A percentile compares a stretch with the other conserved stretches of the same genome.
Conservation (phyloP, 2,797 vertebrate genomes). For the Microctenopoma steveboyesi region DNA sequence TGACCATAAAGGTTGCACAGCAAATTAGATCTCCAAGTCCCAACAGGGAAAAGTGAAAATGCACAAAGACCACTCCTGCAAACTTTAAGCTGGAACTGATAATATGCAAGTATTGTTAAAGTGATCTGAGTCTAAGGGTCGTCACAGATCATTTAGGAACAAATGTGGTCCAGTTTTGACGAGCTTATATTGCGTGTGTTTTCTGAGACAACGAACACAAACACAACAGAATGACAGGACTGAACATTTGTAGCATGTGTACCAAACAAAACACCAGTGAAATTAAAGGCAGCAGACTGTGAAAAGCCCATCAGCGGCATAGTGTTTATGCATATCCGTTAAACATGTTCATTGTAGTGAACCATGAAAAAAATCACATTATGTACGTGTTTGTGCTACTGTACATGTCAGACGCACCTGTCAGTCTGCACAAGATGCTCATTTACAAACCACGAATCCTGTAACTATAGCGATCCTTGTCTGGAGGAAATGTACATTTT, state of each 20-base stretch:
- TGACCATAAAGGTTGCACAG: slow-evolving; percentile 27
- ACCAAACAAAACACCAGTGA: background rate
- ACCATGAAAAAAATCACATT: background rate
- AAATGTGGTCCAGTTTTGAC: slow-evolving; percentile 40
- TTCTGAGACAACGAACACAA: too few relatives aligned
- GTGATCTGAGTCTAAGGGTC: slow-evolving; percentile 54
- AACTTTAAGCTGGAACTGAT: slow-evolving; percentile 8
- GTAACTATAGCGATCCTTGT: background rate
- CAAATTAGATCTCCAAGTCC: slow-evolving; percentile 50
- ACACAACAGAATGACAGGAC: background rate
- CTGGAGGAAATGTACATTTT: background rate
- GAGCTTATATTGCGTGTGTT: too few relatives aligned
- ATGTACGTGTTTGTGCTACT: background rate
- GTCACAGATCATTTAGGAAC: slow-evolving; percentile 54
- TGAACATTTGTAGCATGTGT: background rate
- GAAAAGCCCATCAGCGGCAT: background rate
- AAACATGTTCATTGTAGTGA: background rate
- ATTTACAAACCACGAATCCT: slow-evolving; percentile 4
- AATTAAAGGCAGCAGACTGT: slow-evolving; percentile 1
- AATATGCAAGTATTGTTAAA: slow-evolving; percentile 55
- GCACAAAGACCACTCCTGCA: slow-evolving; percentile 13
- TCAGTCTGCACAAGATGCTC: background rate
- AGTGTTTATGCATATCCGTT: background rate
- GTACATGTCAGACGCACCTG: background rate
- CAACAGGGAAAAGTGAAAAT: slow-evolving; percentile 37